These are phyloP conservation scores for Pseudochirops cupreus DNA, from an alignment of 2,797 vertebrate species.

Conservation along the genomic window DNA sequence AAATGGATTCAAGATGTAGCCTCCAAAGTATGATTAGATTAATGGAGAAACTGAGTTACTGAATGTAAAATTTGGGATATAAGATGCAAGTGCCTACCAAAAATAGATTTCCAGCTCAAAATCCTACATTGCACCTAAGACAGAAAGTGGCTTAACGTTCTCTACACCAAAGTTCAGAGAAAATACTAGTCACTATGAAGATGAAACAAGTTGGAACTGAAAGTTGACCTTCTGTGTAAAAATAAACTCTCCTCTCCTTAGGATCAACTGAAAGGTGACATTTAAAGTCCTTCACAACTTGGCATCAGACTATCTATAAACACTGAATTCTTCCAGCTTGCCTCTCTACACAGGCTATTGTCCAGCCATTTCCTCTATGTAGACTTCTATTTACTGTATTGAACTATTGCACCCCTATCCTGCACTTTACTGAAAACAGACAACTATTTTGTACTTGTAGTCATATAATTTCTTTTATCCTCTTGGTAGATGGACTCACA, in stretches of 20 bases:
- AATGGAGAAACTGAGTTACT: not conserved
- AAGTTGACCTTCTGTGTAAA: not conserved
- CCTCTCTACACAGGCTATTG: too few species aligned
- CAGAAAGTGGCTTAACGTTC: not conserved
- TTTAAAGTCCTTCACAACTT: not conserved
- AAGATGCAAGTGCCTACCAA: not conserved
- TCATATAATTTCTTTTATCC: not conserved
- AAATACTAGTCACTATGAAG: not conserved
- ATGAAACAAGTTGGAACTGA: not conserved
- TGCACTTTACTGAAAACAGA: not conserved
- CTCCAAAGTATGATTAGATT: not conserved
- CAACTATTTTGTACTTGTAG: accelerated
- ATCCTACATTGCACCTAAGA: not conserved
- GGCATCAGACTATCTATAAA: too few species aligned
- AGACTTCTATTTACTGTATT: not conserved
- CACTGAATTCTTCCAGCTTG: not conserved
- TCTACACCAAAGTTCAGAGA: not conserved
- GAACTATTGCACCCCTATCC: too few species aligned
- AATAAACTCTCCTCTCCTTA: not conserved
- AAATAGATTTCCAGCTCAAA: not conserved
- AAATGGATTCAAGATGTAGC: not conserved
- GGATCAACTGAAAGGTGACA: too few species aligned
- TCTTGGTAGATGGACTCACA: not conserved
- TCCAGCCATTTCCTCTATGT: too few species aligned
- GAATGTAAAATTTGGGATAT: not conserved